phyloP scores from a whole-genome alignment of 2,888 invertebrate genomes.

The Zaprionus obscuricornis region DNA sequence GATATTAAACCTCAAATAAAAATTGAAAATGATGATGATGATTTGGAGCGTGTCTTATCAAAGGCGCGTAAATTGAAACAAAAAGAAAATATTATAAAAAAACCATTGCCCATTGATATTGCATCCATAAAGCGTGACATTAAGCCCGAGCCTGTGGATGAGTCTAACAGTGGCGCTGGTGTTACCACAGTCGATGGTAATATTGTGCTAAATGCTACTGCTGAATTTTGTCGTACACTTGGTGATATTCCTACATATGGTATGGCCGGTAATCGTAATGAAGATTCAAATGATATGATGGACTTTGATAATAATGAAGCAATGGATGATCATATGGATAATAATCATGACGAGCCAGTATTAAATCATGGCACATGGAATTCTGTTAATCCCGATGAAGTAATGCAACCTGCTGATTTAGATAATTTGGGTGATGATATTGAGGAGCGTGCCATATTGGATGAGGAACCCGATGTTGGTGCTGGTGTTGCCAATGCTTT shows the following conservation, averaged over 20 bases:
- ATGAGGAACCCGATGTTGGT: constrained; percentile 96
- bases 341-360: constrained; percentile 84
- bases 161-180: constrained; percentile 62
- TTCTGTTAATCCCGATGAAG: constrained; percentile 88
- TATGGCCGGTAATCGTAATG: constrained; percentile 94
- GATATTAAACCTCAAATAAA: constrained; percentile 83
- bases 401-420: constrained; percentile 83
- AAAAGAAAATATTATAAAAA: constrained; percentile 82
- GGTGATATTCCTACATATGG: constrained; percentile 98
- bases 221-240: constrained; percentile 97
- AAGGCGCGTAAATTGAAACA: constrained; percentile 89
- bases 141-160: constrained; percentile 83
- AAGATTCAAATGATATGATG: constrained; percentile 88
- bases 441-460: constrained; percentile 85
- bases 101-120: constrained; percentile 76
- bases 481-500: constrained; percentile 96
- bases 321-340: constrained; percentile 77
- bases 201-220: constrained; percentile 95
- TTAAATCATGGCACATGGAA: constrained; percentile 90
- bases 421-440: constrained; percentile 84
- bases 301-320: constrained; percentile 82
- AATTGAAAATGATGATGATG: constrained; percentile 84
- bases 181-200: constrained; percentile 82
- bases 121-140: constrained; percentile 84
- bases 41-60: constrained; percentile 89